phyloP scores from a whole-genome alignment of 2,797 vertebrate species.

The Danio choprae region DNA sequence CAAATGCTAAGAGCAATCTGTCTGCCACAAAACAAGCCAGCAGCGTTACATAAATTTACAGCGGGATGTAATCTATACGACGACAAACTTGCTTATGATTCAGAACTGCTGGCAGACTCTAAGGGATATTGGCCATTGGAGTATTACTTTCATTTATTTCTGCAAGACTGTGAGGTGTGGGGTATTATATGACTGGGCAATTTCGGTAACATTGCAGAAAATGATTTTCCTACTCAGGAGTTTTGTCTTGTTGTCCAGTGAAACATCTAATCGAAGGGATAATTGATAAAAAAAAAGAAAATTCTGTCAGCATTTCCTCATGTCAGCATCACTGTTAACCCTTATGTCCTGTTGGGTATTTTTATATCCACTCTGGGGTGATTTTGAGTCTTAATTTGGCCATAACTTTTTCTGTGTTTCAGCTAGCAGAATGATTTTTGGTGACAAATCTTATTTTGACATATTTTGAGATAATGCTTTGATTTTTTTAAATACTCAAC shows the following conservation, averaged over 20 bases:
- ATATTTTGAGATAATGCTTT: too few species aligned
- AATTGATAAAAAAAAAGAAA: background rate
- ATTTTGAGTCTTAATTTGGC: too few species aligned
- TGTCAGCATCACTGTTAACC: too few species aligned
- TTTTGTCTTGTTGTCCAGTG: background rate
- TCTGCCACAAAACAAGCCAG: slow-evolving; percentile 48
- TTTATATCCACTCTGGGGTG: too few species aligned
- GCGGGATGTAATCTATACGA: slow-evolving; percentile 24
- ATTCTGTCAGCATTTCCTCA: too few species aligned
- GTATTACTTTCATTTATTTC: slow-evolving; percentile 41
- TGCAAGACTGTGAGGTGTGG: slow-evolving; percentile 10
- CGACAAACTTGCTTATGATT: slow-evolving; percentile 52
- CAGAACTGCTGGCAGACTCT: slow-evolving; percentile 45
- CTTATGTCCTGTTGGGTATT: too few species aligned
- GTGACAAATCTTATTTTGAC: too few species aligned
- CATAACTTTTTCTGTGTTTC: too few species aligned
- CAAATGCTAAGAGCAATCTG: slow-evolving; percentile 31
- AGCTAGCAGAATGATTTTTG: too few species aligned
- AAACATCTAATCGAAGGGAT: background rate
- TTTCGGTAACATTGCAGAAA: background rate
- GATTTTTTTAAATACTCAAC: too few species aligned
- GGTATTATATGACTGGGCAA: background rate
- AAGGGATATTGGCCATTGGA: slow-evolving; percentile 34
- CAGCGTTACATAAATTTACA: slow-evolving; percentile 42
- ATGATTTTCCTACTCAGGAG: background rate